phyloP scores from a whole-genome alignment of 2,797 vertebrate species.

The Echiichthys vipera region DNA sequence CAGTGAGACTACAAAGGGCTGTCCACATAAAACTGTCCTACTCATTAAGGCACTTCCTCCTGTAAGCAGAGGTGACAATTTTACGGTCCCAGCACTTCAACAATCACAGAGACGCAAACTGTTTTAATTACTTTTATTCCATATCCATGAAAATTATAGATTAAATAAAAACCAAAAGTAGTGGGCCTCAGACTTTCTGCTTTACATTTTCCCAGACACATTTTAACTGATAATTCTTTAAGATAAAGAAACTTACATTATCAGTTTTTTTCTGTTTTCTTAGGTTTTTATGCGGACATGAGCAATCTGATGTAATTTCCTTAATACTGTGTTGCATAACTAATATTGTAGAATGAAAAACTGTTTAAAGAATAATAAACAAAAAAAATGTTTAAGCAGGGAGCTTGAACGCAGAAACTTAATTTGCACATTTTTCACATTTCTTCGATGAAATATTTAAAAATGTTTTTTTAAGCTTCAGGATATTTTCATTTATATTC shows the following conservation, averaged over 20 bases:
- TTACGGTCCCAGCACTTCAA: conserved; percentile 86
- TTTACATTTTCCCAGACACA: conserved; percentile 20
- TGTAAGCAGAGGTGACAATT: conserved; percentile 91
- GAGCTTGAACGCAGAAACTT: background rate
- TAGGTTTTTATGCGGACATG: background rate
- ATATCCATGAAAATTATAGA: conserved; percentile 41
- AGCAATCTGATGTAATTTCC: background rate
- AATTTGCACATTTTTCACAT: conserved; percentile 34
- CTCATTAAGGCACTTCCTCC: conserved; percentile 89
- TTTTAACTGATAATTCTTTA: conserved; percentile 37
- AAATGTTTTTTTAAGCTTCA: conserved; percentile 24
- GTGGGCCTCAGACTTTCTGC: background rate
- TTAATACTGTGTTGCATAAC: conserved; percentile 3
- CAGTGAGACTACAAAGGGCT: conserved; percentile 86
- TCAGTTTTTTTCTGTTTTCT: background rate
- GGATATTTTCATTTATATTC: conserved; percentile 20
- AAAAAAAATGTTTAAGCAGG: conserved; percentile 24
- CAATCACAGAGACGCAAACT: conserved; percentile 74
- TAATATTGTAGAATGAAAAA: conserved; percentile 5
- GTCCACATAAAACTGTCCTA: conserved; percentile 89
- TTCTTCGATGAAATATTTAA: conserved; percentile 21
- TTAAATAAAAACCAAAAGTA: conserved; percentile 13
- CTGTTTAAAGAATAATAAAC: conserved; percentile 11
- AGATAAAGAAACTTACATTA: conserved; percentile 23
- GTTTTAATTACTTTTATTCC: conserved; percentile 77